Conservation (phyloP, 2,888 invertebrate species). For the Heteropelma amictum region DNA sequence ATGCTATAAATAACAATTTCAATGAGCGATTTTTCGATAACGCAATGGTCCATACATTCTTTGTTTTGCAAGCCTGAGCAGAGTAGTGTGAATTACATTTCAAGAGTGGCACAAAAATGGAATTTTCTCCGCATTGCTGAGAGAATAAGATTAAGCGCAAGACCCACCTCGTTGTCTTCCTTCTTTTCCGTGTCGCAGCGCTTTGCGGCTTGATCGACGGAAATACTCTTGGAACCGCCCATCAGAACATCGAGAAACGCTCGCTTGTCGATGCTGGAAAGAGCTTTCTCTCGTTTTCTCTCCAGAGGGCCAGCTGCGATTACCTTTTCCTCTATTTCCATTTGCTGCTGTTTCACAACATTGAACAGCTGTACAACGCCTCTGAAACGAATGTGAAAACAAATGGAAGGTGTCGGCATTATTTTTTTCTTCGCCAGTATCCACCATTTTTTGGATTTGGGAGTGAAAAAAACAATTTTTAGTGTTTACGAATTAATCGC, state of each 20-base stretch:
- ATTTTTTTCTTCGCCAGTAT: neutral
- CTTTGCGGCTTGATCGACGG: slow-evolving; percentile 73
- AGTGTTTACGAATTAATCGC: no score
- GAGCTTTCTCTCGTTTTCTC: slow-evolving; percentile 86
- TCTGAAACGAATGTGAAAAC: slow-evolving; percentile 78
- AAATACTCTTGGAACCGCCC: slow-evolving; percentile 79
- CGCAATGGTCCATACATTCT: no score
- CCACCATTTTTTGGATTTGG: neutral
- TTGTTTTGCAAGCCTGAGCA: no score
- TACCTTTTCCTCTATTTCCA: slow-evolving; percentile 85
- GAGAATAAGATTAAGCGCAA: neutral
- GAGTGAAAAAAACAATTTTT: slow-evolving; percentile 15
- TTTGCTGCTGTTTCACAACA: slow-evolving; percentile 92
- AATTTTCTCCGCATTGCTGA: neutral
- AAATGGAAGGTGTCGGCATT: neutral
- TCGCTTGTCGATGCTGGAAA: slow-evolving; percentile 87
- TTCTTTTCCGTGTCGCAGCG: slow-evolving; percentile 79
- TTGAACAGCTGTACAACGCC: slow-evolving; percentile 96
- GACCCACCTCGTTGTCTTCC: slow-evolving; percentile 71
- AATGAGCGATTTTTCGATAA: no score
- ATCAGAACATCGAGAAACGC: slow-evolving; percentile 89
- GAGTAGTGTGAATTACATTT: neutral
- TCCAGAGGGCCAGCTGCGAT: slow-evolving; percentile 86
- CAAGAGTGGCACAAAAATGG: neutral
- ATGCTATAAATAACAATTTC: no score